Evolutionary conservation across 2,797 vertebrate species (phyloP), one percentile per base, ranked within the genome.

Genomic region (Notolabrus celidotus): DNA sequence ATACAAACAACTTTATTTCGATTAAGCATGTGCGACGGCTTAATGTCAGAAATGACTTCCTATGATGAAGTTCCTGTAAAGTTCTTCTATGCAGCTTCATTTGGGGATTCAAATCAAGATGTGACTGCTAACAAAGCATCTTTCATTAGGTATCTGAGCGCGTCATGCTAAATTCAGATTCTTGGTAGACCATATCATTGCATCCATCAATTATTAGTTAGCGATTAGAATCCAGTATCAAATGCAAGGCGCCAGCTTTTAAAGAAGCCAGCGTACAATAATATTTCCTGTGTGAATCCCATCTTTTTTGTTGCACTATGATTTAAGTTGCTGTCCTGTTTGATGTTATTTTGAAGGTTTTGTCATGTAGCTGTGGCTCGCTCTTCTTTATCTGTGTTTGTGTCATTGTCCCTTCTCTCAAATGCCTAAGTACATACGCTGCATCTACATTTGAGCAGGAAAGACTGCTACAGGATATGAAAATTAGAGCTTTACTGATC

Each of bases 281-380:
- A 4, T 62, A 51, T 68, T 45, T 49, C 64, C 11, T 11, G 5
- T 46, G 16, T 68, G 5, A 56, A 34, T 60, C 34, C 74, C 71
- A 57, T 79, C 50, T 73, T 29, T 74, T 64, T 17, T 64, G 20
- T 81, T 80, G 34, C 64, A 54, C 53, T 65, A 42, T 68, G 22
- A 73, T 85, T 74, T 82, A 6, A 59, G 86, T 85, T 80, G 71
- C 50, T 62, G 38, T 57, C 71, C 85, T 65, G 57, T 76, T 69
- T 71, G 63, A 20, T 72, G 34, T 12, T 31, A 60, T 69, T 67
- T 62, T 69, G 23, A 46, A 64, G 31, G 67, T 25, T 41, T 59
- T 77, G 62, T 68, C 58, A 47, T 52, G 50, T 74, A 78, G 68
- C 78, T 56, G 34, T 78, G 70, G 76, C 82, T 75, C 87, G 65